Conservation (phyloP, 2,113 vertebrate species). For the Urocitellus parryii region DNA sequence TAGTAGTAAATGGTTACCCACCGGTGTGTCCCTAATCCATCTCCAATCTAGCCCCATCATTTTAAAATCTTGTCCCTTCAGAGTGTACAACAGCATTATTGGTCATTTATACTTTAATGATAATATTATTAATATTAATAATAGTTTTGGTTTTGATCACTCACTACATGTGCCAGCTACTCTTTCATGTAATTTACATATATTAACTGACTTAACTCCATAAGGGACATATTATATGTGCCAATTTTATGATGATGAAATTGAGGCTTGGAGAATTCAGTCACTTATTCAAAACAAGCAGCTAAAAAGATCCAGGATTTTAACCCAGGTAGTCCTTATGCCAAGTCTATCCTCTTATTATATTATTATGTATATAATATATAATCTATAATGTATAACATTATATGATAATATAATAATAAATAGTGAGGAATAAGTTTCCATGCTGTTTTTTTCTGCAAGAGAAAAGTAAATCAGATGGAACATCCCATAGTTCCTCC, state of each 20-base stretch:
- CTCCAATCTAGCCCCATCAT: not conserved
- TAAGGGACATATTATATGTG: not conserved
- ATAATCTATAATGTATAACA: too few species aligned
- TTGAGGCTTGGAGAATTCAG: not conserved
- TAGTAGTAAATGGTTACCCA: not conserved
- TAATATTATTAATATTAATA: not conserved
- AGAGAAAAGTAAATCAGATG: not conserved
- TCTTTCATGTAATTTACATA: not conserved
- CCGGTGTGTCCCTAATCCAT: too few species aligned
- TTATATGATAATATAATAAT: not conserved
- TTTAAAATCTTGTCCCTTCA: not conserved
- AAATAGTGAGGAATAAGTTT: not conserved
- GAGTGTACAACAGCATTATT: too few species aligned
- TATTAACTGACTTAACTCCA: not conserved
- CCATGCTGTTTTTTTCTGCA: not conserved
- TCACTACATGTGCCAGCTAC: not conserved
- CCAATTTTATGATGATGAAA: slow-evolving; percentile 34
- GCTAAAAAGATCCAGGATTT: not conserved
- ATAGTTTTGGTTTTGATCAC: not conserved
- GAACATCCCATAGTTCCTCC: not conserved
- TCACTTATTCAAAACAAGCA: not conserved
- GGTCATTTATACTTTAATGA: not conserved
- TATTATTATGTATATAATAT: too few species aligned
- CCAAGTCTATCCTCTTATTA: not conserved
- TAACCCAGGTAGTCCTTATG: not conserved